These are phyloP conservation scores for Dryobota labecula DNA, from an alignment of 2,888 invertebrate genomes.

Conservation along the genomic window DNA sequence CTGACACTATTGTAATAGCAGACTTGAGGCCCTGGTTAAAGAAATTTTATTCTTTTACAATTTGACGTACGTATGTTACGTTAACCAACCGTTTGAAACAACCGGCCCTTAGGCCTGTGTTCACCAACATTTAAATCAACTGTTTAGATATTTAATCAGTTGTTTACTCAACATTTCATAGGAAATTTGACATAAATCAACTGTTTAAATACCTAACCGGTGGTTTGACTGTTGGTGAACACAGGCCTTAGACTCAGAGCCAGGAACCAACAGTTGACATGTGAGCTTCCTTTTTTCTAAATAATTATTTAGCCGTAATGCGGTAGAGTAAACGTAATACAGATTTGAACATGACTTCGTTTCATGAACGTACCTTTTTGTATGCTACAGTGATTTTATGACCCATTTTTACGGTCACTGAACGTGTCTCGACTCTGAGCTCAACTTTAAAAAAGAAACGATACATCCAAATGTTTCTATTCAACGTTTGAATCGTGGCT, in stretches of 20 bases:
- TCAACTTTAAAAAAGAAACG: slow-evolving; percentile 37
- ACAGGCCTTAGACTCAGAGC: slow-evolving; percentile 50
- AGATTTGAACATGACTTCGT: slow-evolving; percentile 23
- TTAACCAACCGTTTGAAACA: too few species aligned
- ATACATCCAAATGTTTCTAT: slow-evolving; percentile 46
- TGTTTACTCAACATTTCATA: too few species aligned
- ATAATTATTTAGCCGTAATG: background rate
- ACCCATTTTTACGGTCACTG: slow-evolving; percentile 37
- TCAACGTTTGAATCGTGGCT: slow-evolving; percentile 51
- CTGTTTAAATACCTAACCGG: too few species aligned
- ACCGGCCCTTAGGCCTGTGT: too few species aligned
- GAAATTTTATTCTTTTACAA: too few species aligned
- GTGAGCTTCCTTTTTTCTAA: slow-evolving; percentile 21
- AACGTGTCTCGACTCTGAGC: slow-evolving; percentile 38
- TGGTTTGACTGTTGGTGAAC: too few species aligned
- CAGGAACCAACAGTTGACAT: slow-evolving; percentile 13
- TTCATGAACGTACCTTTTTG: slow-evolving; percentile 21
- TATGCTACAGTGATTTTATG: slow-evolving; percentile 35
- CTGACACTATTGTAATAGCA: too few species aligned
- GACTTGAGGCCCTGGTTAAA: too few species aligned
- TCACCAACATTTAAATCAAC: too few species aligned
- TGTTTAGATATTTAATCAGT: too few species aligned
- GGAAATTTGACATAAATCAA: too few species aligned
- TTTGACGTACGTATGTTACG: too few species aligned
- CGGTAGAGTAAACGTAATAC: slow-evolving; percentile 13